These are phyloP conservation scores for Tromatobia lineatoria DNA, from an alignment of 2,888 invertebrate genomes.

Conservation along the genomic window DNA sequence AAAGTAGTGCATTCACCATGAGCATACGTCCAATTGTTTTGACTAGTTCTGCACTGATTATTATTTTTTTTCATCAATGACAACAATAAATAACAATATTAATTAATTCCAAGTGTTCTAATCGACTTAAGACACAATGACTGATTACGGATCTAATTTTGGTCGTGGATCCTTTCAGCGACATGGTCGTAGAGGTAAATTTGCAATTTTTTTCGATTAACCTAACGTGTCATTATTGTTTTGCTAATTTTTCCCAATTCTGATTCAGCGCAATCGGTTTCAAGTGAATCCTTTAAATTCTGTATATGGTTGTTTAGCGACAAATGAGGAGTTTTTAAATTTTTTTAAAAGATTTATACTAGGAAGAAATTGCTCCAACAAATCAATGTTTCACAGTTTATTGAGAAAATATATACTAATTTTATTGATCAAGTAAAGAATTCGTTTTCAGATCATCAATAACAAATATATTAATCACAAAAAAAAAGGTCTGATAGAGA, in stretches of 20 bases:
- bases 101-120: slow-evolving; percentile 19
- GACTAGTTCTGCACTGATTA: slow-evolving; percentile 32
- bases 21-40: slow-evolving; percentile 27
- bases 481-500: too few relatives aligned
- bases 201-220: slow-evolving; percentile 29
- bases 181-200: slow-evolving; percentile 52
- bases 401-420: too few relatives aligned
- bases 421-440: too few relatives aligned
- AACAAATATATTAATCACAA: too few relatives aligned
- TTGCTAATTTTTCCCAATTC: not conserved
- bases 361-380: too few relatives aligned
- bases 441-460: too few relatives aligned
- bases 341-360: too few relatives aligned
- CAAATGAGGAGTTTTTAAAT: too few relatives aligned
- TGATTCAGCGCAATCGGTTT: not conserved
- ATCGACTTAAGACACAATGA: slow-evolving; percentile 6
- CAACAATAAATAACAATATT: slow-evolving; percentile 7
- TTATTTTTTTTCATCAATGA: slow-evolving; percentile 21
- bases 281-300: not conserved
- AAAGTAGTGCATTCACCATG: slow-evolving; percentile 15
- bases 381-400: too few relatives aligned
- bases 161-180: slow-evolving; percentile 39
- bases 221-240: not conserved
- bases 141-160: slow-evolving; percentile 15
- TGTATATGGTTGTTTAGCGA: not conserved